phyloP scores from a whole-genome alignment of 2,888 invertebrate genomes.

The Osedax frankpressi region DNA sequence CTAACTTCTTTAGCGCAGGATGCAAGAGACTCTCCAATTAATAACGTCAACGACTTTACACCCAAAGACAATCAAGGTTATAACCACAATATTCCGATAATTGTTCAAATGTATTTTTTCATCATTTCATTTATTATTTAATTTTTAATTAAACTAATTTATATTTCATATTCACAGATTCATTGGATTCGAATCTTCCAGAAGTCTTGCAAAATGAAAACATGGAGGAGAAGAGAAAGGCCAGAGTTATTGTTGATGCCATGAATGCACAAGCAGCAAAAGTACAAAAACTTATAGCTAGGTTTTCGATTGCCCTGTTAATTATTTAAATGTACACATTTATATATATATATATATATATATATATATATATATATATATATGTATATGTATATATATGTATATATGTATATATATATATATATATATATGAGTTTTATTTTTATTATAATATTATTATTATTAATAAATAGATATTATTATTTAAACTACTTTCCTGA shows the following conservation, averaged over 20 bases:
- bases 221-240: conserved; percentile 51
- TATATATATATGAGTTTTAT: too few species aligned
- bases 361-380: background rate
- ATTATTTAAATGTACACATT: too few species aligned
- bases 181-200: conserved; percentile 59
- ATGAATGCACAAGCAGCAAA: conserved; percentile 83
- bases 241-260: conserved; percentile 84
- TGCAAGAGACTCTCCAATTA: background rate
- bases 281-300: conserved; percentile 46
- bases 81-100: too few species aligned
- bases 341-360: background rate
- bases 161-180: background rate
- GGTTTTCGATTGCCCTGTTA: conserved; percentile 38
- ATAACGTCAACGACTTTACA: background rate
- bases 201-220: conserved; percentile 53
- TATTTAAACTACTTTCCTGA: too few species aligned
- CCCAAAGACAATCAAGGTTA: background rate
- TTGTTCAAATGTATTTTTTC: too few species aligned
- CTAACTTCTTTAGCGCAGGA: conserved; percentile 81
- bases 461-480: too few species aligned
- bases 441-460: too few species aligned
- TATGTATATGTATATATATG: background rate
- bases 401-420: too few species aligned
- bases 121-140: background rate
- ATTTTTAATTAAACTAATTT: background rate